Percentiles rank a stretch among this genome's conserved stretches.
These are phyloP conservation scores for Drosophila pegasa DNA, from an alignment of 2,888 invertebrate species.

Conservation along the genomic window DNA sequence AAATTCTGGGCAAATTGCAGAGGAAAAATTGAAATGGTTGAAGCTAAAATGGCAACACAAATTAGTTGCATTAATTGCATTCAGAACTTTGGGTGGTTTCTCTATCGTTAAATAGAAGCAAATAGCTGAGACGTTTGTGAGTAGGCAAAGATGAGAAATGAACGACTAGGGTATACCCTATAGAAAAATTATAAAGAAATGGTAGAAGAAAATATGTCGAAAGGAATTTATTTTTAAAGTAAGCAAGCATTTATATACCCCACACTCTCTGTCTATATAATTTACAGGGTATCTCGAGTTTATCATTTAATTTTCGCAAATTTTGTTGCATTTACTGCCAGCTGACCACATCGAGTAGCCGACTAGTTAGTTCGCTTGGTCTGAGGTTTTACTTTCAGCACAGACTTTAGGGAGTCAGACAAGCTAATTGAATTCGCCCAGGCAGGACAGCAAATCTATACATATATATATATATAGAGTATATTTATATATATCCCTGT, in stretches of 20 bases:
- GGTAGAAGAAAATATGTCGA: neutral
- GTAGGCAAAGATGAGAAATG: neutral
- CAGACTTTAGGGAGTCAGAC: neutral
- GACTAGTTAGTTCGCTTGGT: slow-evolving; percentile 11
- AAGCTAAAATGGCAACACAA: slow-evolving; percentile 12
- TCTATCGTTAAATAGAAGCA: slow-evolving; percentile 16
- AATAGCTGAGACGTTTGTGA: slow-evolving; percentile 12
- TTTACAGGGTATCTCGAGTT: neutral
- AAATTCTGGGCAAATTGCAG: slow-evolving; percentile 29
- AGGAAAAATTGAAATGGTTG: slow-evolving; percentile 19
- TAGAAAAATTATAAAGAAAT: too few relatives aligned
- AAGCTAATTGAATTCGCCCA: slow-evolving; percentile 12
- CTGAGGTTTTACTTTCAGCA: slow-evolving; percentile 2
- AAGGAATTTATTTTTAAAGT: too few relatives aligned
- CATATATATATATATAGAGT: too few relatives aligned
- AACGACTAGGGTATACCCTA: neutral
- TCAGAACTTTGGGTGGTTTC: slow-evolving; percentile 32
- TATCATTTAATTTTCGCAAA: neutral
- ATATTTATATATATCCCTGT: too few relatives aligned
- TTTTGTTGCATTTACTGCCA: neutral
- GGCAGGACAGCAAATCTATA: neutral
- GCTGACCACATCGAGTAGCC: slow-evolving; percentile 14
- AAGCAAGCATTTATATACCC: too few relatives aligned
- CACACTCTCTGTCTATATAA: neutral
- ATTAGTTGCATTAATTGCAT: slow-evolving; percentile 39